Base-by-base conservation (phyloP, 1,140 invertebrate species). In the Vanessa tameamea region DNA sequence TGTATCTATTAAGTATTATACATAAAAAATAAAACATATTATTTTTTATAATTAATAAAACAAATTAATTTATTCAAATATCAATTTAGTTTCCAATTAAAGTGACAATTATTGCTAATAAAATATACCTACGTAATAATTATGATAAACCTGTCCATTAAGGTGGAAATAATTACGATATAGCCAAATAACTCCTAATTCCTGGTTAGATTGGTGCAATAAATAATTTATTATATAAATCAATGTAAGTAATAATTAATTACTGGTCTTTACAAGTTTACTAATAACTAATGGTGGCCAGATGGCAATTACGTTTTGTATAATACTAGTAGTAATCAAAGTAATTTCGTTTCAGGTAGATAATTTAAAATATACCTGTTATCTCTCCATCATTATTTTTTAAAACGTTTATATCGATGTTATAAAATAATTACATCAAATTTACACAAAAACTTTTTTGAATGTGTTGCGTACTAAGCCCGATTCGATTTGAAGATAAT, bases 171-270 rank as follows among this genome's bases (percentile, higher is more conserved):
- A 65, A 65, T 72, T 48, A 66, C 43, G 57, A 50, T 64, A 64
- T 65, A 20, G 43, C 31, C 31, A 65, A 72, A 66, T 59, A 47
- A 47, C 63, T 64, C 51, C 31, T 72, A 72, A 72, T 57, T 47
- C 51, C 59, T 20, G 43, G 37, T 65, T 66, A n/a, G 64, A 65
- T 72, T 66, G 63, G 70, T 72, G 64, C 64, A 20, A 53, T 57
- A 43, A 72, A 66, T 66, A 64, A 72, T 72, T 66, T 65, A 65
- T 47, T 43, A 72, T 15, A 72, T 72, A 57, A 72, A 72, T 72
- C 70, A 72, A 16, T 72, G 64, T 48, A 65, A 66, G 48, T 47
- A 65, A 66, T 72, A 72, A 72, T 72, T 71, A 66, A 65, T 72
- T 57, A 66, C 50, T 72, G 64, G 70, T 66, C 70, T 72, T 65